Evolutionary conservation across 37 sponge, comb jelly and placozoan species (phyloP).

Genomic region (Bolinopsis microptera): DNA sequence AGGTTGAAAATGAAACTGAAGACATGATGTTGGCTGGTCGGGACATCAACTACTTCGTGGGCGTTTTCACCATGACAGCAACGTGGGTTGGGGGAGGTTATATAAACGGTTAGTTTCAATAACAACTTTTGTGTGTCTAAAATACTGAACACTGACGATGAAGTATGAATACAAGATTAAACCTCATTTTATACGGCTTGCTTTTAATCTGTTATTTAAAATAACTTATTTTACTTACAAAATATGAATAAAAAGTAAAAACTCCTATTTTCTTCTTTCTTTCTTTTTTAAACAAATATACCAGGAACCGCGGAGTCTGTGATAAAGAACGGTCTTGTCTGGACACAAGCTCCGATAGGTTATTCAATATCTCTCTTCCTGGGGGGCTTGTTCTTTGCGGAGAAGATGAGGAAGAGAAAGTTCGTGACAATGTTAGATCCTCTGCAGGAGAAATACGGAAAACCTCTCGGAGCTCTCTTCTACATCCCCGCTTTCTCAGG

Average conservation of each 20-base stretch:
- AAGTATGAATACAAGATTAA: too few relatives aligned
- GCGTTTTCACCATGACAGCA: constrained; percentile 39
- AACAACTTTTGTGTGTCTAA: too few relatives aligned
- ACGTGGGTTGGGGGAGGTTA: constrained; percentile 47
- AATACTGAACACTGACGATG: too few relatives aligned
- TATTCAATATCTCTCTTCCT: constrained; percentile 17
- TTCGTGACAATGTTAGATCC: constrained; percentile 37
- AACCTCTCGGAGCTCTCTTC: constrained; percentile 44
- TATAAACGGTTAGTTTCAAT: constrained; percentile 25
- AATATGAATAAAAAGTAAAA: too few relatives aligned
- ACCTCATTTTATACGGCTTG: too few relatives aligned
- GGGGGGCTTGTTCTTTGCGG: constrained; percentile 21
- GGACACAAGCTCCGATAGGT: constrained; percentile 14
- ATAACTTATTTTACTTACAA: too few relatives aligned
- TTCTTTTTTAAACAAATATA: too few relatives aligned
- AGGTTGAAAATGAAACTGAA: background rate
- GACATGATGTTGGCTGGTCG: constrained; percentile 41
- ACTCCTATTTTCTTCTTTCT: too few relatives aligned
- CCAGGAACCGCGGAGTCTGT: constrained; percentile 40
- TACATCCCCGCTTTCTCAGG: constrained; percentile 55
- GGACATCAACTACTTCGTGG: constrained; percentile 38
- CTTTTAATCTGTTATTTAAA: too few relatives aligned
- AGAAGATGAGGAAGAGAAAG: constrained; percentile 24
- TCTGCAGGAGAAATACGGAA: constrained; percentile 37
- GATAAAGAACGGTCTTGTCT: constrained; percentile 37